phyloP scores from a whole-genome alignment of 2,797 vertebrate species.

The Taeniopygia guttata region DNA sequence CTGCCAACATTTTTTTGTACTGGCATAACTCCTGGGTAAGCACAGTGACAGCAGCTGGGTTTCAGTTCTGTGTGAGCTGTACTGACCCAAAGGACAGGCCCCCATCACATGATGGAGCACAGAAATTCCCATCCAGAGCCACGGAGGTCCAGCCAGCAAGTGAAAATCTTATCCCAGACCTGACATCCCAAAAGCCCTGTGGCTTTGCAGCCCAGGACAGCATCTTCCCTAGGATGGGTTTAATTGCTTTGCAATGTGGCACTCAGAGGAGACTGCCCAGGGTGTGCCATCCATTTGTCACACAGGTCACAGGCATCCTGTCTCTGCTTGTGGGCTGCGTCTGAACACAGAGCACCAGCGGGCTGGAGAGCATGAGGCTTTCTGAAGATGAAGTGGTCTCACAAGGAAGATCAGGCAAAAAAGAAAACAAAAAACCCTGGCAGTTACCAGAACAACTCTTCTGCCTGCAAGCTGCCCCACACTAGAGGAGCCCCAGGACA shows the following conservation, averaged over 20 bases:
- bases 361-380: rapidly evolving
- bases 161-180: background rate
- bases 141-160: rapidly evolving
- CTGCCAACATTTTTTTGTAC: background rate
- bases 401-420: background rate
- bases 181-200: rapidly evolving
- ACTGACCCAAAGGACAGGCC: background rate
- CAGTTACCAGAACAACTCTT: background rate
- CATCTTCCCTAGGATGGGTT: background rate
- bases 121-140: background rate
- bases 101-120: background rate
- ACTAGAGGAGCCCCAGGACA: background rate
- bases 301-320: background rate
- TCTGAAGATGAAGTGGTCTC: background rate
- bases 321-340: background rate
- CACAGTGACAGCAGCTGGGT: background rate
- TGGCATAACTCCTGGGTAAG: background rate
- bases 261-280: background rate
- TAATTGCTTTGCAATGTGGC: background rate
- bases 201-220: background rate
- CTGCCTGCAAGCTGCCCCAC: background rate
- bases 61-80: background rate
- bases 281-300: background rate
- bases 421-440: no score
- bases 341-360: rapidly evolving